Base-by-base conservation (phyloP, 2,113 vertebrate genomes). In the Dryoscopus gambensis region DNA sequence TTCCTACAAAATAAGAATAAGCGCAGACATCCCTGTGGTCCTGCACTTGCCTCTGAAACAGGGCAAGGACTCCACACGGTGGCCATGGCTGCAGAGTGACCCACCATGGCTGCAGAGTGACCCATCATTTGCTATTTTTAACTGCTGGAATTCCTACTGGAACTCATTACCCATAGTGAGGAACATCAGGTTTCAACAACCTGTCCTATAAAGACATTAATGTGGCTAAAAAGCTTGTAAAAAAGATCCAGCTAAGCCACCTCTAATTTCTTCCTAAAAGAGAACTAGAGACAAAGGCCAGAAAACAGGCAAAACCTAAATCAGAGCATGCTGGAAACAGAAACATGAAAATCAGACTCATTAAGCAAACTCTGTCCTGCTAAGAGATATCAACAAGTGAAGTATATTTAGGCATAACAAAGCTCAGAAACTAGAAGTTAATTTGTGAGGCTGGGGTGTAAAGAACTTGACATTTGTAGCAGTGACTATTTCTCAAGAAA, bases 11-110 rank as follows among this genome's bases (percentile, higher is more conserved):
- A 59, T 16, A 53, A 31, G 27, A 80, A 46, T 25, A 37, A 80
- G 50, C 55, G 15, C 33, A n/a, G 39, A 15, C 0, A 0, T 47
- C 37, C 52, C 31, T 0, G 8, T 42, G 27, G 21, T 77, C 62
- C 70, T 40, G 35, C 2, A 0, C 28, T 79, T 0, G 0, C 31
- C 53, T 68, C 82, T 79, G 67, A 82, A 84, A 53, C 7, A 21
- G 67, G 78, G 30, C 63, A 52, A 94, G 77, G 67, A 76, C 89
- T 93, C 91, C 87, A 64, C 84, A 85, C 0, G 3, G 81, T 94
- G 92, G 90, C 65, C 67, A 37, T 2, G 12, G n/a, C 78, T 73
- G 52, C 69, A 87, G 37, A 44, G n/a, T 93, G 62, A 87, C 65
- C 70, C 42, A 16, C 39, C 28, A 17, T 21, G 12, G n/a, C 78